Conservation (phyloP, 2,113 vertebrate genomes). For the Rhea americana region DNA sequence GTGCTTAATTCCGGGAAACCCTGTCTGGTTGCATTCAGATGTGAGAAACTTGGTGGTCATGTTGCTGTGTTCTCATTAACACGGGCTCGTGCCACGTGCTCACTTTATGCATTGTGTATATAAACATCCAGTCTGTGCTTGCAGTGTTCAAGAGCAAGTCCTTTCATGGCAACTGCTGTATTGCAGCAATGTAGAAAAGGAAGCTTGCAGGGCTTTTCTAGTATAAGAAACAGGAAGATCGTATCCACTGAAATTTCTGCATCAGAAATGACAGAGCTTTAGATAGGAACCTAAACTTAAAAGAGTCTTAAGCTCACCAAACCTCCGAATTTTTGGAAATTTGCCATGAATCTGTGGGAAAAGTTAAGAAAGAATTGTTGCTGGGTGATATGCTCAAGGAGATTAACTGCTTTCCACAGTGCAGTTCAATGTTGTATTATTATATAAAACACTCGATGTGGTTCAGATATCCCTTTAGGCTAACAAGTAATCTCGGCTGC, state of each 20-base stretch:
- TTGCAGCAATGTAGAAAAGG: background rate
- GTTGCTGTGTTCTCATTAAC: background rate
- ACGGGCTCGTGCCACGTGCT: background rate
- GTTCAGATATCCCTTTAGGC: slow-evolving; percentile 57
- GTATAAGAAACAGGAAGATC: background rate
- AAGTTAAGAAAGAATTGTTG: slow-evolving; percentile 54
- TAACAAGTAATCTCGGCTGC: slow-evolving; percentile 45
- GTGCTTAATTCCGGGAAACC: background rate
- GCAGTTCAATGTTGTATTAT: slow-evolving; percentile 55
- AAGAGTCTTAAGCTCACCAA: slow-evolving; percentile 38
- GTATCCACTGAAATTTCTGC: slow-evolving; percentile 48
- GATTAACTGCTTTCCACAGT: slow-evolving; percentile 60
- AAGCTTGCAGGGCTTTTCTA: background rate
- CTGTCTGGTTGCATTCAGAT: background rate
- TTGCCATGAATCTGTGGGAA: slow-evolving; percentile 66
- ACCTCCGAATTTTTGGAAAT: slow-evolving; percentile 25
- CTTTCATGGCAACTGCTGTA: background rate
- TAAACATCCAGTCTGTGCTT: background rate
- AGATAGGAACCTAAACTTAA: slow-evolving; percentile 54
- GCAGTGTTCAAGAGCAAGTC: background rate
- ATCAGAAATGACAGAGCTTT: slow-evolving; percentile 12
- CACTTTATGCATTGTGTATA: background rate
- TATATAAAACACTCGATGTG: slow-evolving; percentile 62
- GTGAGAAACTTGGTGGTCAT: background rate
- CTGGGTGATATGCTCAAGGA: slow-evolving; percentile 55